Percentiles rank a stretch among this genome's conserved stretches.
phyloP scores from a whole-genome alignment of 92 coral and sea anemone species.

The Scolanthus callimorphus region DNA sequence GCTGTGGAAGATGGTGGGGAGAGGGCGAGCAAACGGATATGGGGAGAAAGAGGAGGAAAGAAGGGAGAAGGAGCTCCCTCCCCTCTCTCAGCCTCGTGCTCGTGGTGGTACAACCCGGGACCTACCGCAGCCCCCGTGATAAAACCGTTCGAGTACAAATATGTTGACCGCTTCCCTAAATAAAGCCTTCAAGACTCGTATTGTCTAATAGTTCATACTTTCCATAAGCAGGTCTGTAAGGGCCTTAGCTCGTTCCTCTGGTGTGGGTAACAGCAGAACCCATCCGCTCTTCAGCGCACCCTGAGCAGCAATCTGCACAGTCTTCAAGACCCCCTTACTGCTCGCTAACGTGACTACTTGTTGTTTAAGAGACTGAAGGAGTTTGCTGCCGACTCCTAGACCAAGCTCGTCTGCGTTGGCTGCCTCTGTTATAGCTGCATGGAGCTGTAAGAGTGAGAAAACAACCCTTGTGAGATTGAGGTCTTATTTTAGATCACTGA shows the following conservation, averaged over 20 bases:
- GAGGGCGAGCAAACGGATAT: too few relatives aligned
- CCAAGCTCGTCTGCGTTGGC: slow-evolving; percentile 85
- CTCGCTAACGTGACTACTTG: slow-evolving; percentile 96
- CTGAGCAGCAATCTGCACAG: slow-evolving; percentile 93
- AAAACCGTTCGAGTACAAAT: too few relatives aligned
- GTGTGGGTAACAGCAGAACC: slow-evolving; percentile 91
- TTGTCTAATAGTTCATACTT: slow-evolving; percentile 35
- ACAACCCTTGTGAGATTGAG: too few relatives aligned
- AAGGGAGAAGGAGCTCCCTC: too few relatives aligned
- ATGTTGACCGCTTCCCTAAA: not conserved
- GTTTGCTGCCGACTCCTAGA: slow-evolving; percentile 94
- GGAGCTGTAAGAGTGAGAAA: slow-evolving; percentile 74
- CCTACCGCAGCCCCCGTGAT: too few relatives aligned
- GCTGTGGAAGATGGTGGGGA: too few relatives aligned
- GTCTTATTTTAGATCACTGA: too few relatives aligned
- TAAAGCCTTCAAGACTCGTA: not conserved
- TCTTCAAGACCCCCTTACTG: slow-evolving; percentile 92
- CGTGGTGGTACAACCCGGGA: too few relatives aligned
- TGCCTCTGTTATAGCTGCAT: slow-evolving; percentile 91
- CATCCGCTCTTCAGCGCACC: slow-evolving; percentile 95
- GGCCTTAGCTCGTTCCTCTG: slow-evolving; percentile 94
- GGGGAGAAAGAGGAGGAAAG: too few relatives aligned
- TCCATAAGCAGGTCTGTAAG: slow-evolving; percentile 86
- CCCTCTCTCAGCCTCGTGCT: too few relatives aligned
- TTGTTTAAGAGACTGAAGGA: slow-evolving; percentile 92